Percentiles rank a stretch among this genome's conserved stretches.
These are phyloP conservation scores for Actinostola sp. DNA, from an alignment of 92 coral and sea anemone species.

Conservation along the genomic window DNA sequence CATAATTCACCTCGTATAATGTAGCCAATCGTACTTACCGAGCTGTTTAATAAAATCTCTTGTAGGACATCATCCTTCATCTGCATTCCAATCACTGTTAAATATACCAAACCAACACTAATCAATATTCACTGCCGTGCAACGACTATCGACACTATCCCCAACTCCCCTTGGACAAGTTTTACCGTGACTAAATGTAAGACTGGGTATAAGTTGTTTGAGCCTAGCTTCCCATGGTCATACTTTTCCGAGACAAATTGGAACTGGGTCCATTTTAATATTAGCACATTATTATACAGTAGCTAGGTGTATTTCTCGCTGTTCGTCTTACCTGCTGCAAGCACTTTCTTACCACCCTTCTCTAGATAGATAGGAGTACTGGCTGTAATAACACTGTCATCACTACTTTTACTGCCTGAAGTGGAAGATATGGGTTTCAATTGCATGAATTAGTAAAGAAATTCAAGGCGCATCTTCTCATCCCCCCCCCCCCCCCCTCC, in stretches of 20 bases:
- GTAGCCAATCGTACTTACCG: slow-evolving; percentile 37
- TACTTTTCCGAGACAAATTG: too few species aligned
- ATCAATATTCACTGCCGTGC: neutral
- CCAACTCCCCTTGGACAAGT: too few species aligned
- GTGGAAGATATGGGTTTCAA: neutral
- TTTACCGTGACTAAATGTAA: too few species aligned
- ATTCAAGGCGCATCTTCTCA: too few species aligned
- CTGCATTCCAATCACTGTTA: slow-evolving; percentile 74
- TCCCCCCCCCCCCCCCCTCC: too few species aligned
- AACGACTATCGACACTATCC: neutral
- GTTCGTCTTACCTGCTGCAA: slow-evolving; percentile 65
- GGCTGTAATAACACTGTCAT: slow-evolving; percentile 32
- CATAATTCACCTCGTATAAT: too few species aligned
- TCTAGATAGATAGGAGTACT: slow-evolving; percentile 32
- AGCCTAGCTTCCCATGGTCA: too few species aligned
- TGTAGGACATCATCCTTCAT: slow-evolving; percentile 21
- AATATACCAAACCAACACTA: slow-evolving; percentile 6
- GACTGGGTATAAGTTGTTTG: too few species aligned
- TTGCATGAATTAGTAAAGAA: too few species aligned
- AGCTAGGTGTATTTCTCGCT: too few species aligned
- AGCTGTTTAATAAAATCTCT: slow-evolving; percentile 11
- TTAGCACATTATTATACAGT: too few species aligned
- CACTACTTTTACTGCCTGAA: neutral
- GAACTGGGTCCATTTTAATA: too few species aligned
- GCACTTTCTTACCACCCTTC: neutral